Conservation (phyloP, 2,113 vertebrate genomes). For the Heterocephalus glaber region DNA sequence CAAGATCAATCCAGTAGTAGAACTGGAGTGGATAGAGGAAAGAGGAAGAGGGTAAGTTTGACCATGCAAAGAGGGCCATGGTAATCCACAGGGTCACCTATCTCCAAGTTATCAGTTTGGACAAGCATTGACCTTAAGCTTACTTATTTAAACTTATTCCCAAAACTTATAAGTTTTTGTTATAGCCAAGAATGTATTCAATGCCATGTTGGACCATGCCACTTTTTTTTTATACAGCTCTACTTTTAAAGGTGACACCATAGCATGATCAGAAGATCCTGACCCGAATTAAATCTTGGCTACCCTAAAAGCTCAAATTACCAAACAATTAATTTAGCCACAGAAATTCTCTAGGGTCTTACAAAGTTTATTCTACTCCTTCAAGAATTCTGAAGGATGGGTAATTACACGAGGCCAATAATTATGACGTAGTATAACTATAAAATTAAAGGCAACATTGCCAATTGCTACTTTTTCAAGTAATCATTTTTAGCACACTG, state of each 20-base stretch:
- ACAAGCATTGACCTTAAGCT: constrained; percentile 20
- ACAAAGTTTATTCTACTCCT: neutral
- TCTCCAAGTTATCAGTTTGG: neutral
- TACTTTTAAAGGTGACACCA: neutral
- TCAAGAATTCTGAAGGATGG: constrained; percentile 15
- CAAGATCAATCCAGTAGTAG: neutral
- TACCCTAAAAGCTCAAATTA: neutral
- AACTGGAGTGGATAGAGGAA: neutral
- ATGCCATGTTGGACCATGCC: constrained; percentile 5
- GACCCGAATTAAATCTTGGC: neutral
- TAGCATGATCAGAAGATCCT: neutral
- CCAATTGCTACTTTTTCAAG: neutral
- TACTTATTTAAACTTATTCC: neutral
- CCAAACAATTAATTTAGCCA: neutral
- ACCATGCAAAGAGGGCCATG: neutral
- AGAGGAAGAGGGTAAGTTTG: neutral
- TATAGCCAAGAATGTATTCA: constrained; percentile 3
- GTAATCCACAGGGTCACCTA: neutral
- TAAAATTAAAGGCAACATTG: constrained; percentile 24
- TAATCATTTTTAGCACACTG: neutral
- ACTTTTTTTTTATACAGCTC: neutral
- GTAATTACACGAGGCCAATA: neutral
- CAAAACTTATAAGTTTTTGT: neutral
- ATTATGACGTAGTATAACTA: neutral
- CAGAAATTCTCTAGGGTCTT: neutral